Evolutionary conservation across 92 coral and sea anemone species (phyloP), one percentile per base, ranked within the genome.

Genomic region (Phenganax marumi): DNA sequence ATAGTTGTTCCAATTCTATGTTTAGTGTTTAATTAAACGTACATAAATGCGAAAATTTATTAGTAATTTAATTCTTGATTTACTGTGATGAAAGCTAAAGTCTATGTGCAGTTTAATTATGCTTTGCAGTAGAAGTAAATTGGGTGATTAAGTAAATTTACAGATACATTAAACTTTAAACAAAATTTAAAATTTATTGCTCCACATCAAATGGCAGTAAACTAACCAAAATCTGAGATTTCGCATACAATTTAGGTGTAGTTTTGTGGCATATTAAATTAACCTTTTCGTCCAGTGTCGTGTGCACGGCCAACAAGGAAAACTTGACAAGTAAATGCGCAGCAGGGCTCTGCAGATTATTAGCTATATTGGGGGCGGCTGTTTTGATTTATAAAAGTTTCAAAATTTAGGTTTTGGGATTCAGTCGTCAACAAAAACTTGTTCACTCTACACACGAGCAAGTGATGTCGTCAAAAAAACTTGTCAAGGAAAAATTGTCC

Each of bases 101-200:
- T 62, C 22, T 62, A 62, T 62, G 68, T 62, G 43, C 43, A 33
- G 43, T 33, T 33, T 33, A 33, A 33, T 33, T 33, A 33, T 33
- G 43, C 43, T 33, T 33, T 33, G 43, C 43, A 33, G 43, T 19
- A 19, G 68, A 18, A 19, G 68, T 19, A 62, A 62, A 62, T 62
- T 62, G 24, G 68, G 68, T 19, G 24, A 62, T 62, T 62, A 62
- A 62, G 68, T 62, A 84, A n/a, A 60, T 60, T 60, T 60, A 60
- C 68, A 60, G 68, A 60, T 60, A n/a, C 19, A 60, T 60, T 9
- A 60, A 60, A 60, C 68, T 14, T n/a, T 60, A 60, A 8, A 60
- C 68, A 60, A 60, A n/a, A 60, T n/a, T 60, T 60, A n/a, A 60
- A 9, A 60, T 60, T 60, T 60, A 60, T 22, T 60, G 18, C 68